Base-by-base conservation (phyloP, 2,888 invertebrate species). In the Ormyrus pomaceus region DNA sequence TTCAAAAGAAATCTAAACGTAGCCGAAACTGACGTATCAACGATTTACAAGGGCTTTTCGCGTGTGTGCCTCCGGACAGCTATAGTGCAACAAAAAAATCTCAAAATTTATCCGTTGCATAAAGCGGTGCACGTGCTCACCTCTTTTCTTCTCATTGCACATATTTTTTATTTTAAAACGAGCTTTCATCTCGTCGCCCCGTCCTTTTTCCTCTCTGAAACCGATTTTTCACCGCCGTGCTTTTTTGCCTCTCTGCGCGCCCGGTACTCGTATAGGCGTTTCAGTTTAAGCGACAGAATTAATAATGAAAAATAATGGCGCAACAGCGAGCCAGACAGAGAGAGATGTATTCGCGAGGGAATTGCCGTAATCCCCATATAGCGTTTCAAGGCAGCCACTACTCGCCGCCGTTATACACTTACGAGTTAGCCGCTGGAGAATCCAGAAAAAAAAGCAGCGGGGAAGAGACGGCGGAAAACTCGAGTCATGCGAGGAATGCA, bases 261-360 rank as follows among this genome's bases (percentile, higher is more conserved):
- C 48, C 50, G 34, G 34, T 34, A 53, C 68, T 68, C 74, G 69
- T 34, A 34, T 34, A 34, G 34, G 34, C 34, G 34, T 34, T 34
- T 34, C 34, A 79, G 74, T 48, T 72, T 58, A 79, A 79, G 74
- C 69, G 74, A 65, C 74, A 64, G 64, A 79, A 79, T 79, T 74
- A 79, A 79, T 79, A 79, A 79, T 74, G 75, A 75, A 80, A 83
- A 83, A 77, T 83, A 82, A 64, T 59, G 51, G 56, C 34, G 56
- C 53, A 13, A 34, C 34, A 34, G 34, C 11, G 34, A 13, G 66
- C 50, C 6, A 13, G 6, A 45, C 45, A 62, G 64, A 53, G 58
- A 58, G 11, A 62, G 13, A 11, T 34, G 48, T 71, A 34, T 34
- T 58, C 50, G 72, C 73, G 72, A 56, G 56, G 53, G 71, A 72